Conservation (phyloP, 1,140 invertebrate genomes). For the Cotesia chilonis region DNA sequence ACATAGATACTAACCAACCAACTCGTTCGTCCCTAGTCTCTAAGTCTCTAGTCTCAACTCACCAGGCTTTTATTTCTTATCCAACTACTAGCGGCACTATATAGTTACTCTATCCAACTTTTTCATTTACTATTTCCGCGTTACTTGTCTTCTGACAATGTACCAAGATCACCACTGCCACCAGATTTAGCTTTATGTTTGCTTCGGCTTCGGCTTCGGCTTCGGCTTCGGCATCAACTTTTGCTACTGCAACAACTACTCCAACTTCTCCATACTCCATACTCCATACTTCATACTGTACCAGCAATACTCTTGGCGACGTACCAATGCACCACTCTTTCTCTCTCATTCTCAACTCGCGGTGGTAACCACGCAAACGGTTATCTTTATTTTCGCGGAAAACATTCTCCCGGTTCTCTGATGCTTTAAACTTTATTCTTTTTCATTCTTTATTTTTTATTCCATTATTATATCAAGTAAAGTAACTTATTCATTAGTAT, state of each 20-base stretch:
- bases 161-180: background rate
- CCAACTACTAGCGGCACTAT: background rate
- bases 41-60: background rate
- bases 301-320: background rate
- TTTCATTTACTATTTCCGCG: background rate
- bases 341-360: background rate
- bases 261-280: no score
- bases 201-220: no score
- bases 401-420: conserved; percentile 15
- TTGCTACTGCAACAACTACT: background rate
- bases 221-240: no score
- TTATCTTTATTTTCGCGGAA: conserved; percentile 23
- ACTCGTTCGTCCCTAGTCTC: background rate
- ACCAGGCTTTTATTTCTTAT: no score
- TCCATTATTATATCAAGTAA: no score
- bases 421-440: background rate
- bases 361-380: conserved; percentile 16
- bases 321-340: background rate
- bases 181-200: background rate
- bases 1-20: no score
- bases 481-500: background rate
- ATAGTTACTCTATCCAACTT: conserved; percentile 7
- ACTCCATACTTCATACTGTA: background rate
- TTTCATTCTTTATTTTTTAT: background rate
- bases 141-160: conserved; percentile 17